These are phyloP conservation scores for Tragelaphus scriptus DNA, from an alignment of 2,113 vertebrate genomes.

Conservation along the genomic window DNA sequence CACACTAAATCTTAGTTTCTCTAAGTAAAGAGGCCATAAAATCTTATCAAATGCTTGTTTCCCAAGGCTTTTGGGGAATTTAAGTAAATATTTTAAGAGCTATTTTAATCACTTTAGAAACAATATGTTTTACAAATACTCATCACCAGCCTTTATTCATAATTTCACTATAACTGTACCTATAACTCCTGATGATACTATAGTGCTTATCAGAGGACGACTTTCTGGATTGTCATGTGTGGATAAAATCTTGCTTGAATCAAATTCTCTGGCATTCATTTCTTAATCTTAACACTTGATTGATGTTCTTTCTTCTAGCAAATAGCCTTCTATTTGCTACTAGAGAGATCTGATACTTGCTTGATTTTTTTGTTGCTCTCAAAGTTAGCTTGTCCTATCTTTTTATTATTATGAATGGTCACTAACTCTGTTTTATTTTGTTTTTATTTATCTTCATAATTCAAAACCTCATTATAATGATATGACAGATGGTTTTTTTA, in stretches of 20 bases:
- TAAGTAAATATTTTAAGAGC: neutral
- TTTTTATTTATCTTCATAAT: neutral
- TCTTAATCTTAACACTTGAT: neutral
- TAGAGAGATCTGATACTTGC: neutral
- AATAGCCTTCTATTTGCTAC: neutral
- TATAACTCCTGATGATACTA: neutral
- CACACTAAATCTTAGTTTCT: neutral
- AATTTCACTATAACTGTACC: neutral
- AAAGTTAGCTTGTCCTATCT: neutral
- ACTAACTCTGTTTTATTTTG: neutral
- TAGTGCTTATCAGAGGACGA: neutral
- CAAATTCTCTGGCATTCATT: neutral
- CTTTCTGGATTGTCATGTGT: neutral
- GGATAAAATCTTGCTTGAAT: neutral
- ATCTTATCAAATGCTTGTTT: neutral
- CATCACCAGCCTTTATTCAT: neutral
- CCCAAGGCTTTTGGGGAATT: neutral
- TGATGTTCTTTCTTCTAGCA: neutral
- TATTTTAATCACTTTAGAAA: slow-evolving; percentile 27
- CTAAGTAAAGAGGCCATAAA: neutral
- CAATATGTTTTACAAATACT: neutral
- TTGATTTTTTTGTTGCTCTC: neutral
- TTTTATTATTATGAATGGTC: neutral
- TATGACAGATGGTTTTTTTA: neutral
- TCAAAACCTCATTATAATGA: neutral